Percentiles rank a stretch among this genome's conserved stretches.
Evolutionary conservation across 2,113 vertebrate genomes (phyloP).

Genomic region (Rhabdomys dilectus): DNA sequence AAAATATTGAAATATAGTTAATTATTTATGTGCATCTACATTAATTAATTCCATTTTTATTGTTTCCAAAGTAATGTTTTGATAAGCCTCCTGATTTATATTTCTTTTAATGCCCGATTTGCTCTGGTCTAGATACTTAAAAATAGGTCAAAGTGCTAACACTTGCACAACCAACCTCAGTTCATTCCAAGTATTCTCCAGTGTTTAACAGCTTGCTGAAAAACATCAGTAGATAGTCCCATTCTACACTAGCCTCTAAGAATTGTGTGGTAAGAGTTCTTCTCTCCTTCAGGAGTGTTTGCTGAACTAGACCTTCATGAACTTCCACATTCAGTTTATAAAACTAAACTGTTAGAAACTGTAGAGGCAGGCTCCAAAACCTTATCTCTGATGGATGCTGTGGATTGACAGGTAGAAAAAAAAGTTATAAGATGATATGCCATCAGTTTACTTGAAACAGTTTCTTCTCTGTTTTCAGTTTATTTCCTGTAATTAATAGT

Average conservation of each 20-base stretch:
- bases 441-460: neutral
- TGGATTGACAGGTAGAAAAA: slow-evolving; percentile 91
- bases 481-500: neutral
- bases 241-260: neutral
- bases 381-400: slow-evolving; percentile 85
- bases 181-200: slow-evolving; percentile 25
- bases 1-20: neutral
- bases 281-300: slow-evolving; percentile 89
- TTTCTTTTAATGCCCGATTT: neutral
- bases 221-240: neutral
- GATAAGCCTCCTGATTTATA: neutral
- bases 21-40: neutral
- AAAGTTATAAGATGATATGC: neutral
- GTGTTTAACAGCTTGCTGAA: neutral
- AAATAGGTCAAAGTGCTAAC: neutral
- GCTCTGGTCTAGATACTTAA: neutral
- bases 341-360: slow-evolving; percentile 89
- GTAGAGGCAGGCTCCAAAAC: slow-evolving; percentile 86
- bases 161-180: neutral
- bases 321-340: slow-evolving; percentile 87
- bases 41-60: slow-evolving; percentile 35
- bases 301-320: slow-evolving; percentile 92
- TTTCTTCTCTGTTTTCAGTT: neutral
- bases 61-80: neutral
- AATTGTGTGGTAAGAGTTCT: neutral